These are phyloP conservation scores for Monoplex corrugatus DNA, from an alignment of 2,888 invertebrate species.

Conservation along the genomic window DNA sequence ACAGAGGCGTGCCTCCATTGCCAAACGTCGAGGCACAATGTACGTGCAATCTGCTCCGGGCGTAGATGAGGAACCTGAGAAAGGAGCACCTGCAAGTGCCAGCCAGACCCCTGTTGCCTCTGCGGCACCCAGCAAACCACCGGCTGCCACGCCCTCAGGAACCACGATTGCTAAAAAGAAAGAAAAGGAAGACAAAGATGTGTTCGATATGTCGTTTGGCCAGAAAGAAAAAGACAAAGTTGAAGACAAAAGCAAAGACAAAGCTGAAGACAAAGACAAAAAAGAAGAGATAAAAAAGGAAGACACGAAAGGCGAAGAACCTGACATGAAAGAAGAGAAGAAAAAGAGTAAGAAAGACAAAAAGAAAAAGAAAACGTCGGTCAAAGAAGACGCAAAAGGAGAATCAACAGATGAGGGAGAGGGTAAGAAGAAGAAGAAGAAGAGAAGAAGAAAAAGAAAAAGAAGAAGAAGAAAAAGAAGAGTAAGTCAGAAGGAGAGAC, in stretches of 20 bases:
- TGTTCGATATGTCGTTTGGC: neutral
- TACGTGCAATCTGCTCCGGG: neutral
- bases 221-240: neutral
- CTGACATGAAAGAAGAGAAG: no score
- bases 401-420: no score
- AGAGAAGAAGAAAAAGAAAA: no score
- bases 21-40: conserved; percentile 10
- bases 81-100: neutral
- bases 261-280: no score
- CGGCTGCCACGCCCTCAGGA: neutral
- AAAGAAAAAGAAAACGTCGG: no score
- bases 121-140: neutral
- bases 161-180: neutral
- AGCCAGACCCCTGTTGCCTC: neutral
- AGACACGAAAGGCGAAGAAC: no score
- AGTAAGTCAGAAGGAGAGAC: no score
- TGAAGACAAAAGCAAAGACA: no score
- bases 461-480: no score
- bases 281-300: no score
- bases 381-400: no score
- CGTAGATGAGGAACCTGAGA: neutral
- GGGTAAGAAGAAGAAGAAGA: neutral
- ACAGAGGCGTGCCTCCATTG: neutral
- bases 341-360: no score
- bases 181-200: neutral